These are phyloP conservation scores for Hydrotaea diabolus DNA, from an alignment of 2,888 invertebrate genomes.

Conservation along the genomic window DNA sequence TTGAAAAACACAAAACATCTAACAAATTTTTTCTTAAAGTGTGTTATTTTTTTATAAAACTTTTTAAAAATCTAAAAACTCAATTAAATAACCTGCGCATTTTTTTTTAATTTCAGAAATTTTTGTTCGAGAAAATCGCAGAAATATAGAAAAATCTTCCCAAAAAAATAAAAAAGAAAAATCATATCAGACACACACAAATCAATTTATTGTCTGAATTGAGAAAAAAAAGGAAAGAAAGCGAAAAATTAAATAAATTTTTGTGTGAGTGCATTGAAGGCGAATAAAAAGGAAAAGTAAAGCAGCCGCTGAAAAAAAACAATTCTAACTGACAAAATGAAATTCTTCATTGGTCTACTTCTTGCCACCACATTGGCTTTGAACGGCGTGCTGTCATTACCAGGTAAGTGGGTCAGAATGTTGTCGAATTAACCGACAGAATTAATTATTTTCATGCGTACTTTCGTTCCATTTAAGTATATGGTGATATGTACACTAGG, in stretches of 20 bases:
- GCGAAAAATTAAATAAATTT: constrained; percentile 4
- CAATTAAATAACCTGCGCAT: background rate
- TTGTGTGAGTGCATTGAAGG: constrained; percentile 39
- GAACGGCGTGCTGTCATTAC: constrained; percentile 76
- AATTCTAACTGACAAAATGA: constrained; percentile 72
- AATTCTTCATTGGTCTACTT: constrained; percentile 75
- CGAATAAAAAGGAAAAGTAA: constrained; percentile 24
- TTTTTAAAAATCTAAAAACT: background rate
- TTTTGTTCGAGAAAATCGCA: constrained; percentile 35
- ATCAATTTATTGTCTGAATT: background rate
- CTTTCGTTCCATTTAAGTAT: background rate
- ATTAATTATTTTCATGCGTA: background rate
- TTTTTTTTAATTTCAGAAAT: constrained; percentile 43
- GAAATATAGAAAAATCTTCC: constrained; percentile 4
- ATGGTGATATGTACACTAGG: background rate
- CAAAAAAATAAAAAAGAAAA: constrained; percentile 18
- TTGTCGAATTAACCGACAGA: constrained; percentile 6
- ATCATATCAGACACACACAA: constrained; percentile 12
- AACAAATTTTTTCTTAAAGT: background rate
- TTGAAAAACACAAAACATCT: background rate
- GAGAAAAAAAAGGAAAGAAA: constrained; percentile 22
- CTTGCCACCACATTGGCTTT: constrained; percentile 75
- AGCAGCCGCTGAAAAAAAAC: constrained; percentile 2
- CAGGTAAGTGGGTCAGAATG: constrained; percentile 75
- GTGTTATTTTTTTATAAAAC: background rate